phyloP scores from a whole-genome alignment of 2,113 vertebrate species.

The Eudyptes chrysolophus region DNA sequence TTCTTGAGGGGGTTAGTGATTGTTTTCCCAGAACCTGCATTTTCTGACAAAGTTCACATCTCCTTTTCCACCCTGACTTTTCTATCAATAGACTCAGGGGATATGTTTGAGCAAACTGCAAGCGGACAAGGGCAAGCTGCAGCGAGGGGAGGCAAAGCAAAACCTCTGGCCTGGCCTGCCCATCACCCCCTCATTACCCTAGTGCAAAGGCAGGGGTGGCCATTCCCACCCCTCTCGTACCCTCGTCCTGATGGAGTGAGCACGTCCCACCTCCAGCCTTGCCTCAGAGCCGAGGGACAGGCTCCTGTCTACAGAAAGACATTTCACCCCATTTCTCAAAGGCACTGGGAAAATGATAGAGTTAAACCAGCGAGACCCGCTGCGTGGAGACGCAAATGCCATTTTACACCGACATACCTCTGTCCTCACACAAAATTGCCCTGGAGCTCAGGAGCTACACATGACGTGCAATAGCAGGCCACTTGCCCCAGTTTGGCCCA shows the following conservation, averaged over 20 bases:
- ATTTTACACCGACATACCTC: not conserved
- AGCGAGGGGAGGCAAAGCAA: not conserved
- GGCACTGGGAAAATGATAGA: not conserved
- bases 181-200: not conserved
- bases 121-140: not conserved
- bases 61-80: not conserved
- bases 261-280: not conserved
- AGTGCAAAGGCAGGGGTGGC: not conserved
- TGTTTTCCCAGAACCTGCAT: not conserved
- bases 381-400: not conserved
- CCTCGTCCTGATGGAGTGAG: fast-evolving
- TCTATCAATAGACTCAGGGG: not conserved
- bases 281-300: not conserved
- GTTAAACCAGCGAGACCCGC: not conserved
- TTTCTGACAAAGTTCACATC: not conserved
- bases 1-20: not conserved
- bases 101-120: not conserved
- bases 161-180: not conserved
- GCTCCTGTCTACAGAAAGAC: not conserved
- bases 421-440: not conserved
- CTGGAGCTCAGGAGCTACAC: not conserved
- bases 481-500: not conserved
- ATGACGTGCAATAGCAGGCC: not conserved
- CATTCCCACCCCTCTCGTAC: not conserved
- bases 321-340: not conserved